Evolutionary conservation across 2,113 vertebrate genomes (phyloP).

Genomic region (Todiramphus saurophagus): DNA sequence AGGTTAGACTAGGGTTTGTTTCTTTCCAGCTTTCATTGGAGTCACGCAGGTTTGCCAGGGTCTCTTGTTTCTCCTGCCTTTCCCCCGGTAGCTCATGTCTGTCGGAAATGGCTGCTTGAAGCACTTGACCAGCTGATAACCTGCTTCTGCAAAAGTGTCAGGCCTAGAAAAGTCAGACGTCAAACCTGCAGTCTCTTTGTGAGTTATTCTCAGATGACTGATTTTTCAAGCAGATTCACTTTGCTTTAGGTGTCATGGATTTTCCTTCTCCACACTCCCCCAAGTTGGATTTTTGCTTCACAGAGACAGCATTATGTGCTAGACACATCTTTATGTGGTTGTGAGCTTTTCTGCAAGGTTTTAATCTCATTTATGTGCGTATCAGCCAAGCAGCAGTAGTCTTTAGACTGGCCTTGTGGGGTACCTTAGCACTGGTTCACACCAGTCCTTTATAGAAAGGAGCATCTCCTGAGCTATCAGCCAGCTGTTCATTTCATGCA

Average conservation of each 20-base stretch:
- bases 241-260: not conserved
- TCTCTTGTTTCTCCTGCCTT: not conserved
- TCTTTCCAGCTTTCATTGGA: not conserved
- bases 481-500: not conserved
- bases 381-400: not conserved
- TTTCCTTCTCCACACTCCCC: not conserved
- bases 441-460: not conserved
- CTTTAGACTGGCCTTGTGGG: not conserved
- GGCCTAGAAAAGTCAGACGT: not conserved
- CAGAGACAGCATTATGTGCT: not conserved
- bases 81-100: not conserved
- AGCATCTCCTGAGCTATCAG: not conserved
- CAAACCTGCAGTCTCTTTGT: not conserved
- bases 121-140: not conserved
- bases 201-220: not conserved
- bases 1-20: not conserved
- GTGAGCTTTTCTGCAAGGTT: not conserved
- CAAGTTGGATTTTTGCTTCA: not conserved
- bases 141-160: not conserved
- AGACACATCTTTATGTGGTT: not conserved
- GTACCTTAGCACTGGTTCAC: not conserved
- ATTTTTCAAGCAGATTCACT: not conserved
- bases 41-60: not conserved
- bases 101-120: not conserved
- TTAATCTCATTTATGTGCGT: rapidly evolving